These are phyloP conservation scores for Brevipalpus yothersi DNA, from an alignment of 1,140 invertebrate species.

Conservation along the genomic window DNA sequence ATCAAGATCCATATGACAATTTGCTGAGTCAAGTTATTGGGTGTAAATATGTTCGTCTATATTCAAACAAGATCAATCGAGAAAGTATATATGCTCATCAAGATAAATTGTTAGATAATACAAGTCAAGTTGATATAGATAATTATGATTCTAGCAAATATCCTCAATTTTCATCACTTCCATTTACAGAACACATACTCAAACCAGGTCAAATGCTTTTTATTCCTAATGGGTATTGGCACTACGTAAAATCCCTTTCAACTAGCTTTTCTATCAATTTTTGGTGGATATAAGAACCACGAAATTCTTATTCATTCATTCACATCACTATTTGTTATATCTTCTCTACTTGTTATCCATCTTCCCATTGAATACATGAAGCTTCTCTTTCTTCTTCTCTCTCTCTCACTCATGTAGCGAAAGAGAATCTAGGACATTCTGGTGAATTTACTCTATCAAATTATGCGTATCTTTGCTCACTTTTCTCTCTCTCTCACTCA, in stretches of 20 bases:
- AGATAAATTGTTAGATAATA: constrained; percentile 44
- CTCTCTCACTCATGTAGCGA: no score
- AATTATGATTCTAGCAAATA: constrained; percentile 22
- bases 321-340: no score
- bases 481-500: no score
- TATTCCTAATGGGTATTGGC: constrained; percentile 33
- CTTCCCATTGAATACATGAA: no score
- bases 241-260: constrained; percentile 30
- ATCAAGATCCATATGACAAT: constrained; percentile 89
- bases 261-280: constrained; percentile 34
- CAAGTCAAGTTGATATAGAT: constrained; percentile 31
- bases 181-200: constrained; percentile 23
- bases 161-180: constrained; percentile 20
- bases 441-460: no score
- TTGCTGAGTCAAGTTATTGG: constrained; percentile 69
- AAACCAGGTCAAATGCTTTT: constrained; percentile 29
- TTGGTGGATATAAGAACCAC: constrained; percentile 22
- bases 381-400: no score
- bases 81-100: constrained; percentile 58
- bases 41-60: constrained; percentile 57
- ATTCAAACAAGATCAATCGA: constrained; percentile 38
- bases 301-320: no score
- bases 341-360: no score
- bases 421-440: no score
- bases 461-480: no score